These are phyloP conservation scores for Brachyopa scutellaris DNA, from an alignment of 2,888 invertebrate genomes.

Conservation along the genomic window DNA sequence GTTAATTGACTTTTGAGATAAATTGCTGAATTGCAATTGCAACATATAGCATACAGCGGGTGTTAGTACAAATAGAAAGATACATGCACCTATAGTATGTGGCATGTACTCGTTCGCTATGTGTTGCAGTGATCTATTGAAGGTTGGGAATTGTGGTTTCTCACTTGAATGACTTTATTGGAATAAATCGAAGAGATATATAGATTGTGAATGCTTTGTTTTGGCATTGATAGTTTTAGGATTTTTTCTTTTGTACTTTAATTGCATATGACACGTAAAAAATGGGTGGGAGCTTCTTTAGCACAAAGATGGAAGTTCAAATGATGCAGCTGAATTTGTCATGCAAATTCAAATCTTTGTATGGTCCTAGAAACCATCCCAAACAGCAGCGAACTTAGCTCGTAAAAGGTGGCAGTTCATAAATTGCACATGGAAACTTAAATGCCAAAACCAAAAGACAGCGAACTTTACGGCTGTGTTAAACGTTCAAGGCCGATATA, in stretches of 20 bases:
- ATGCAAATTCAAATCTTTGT: too few relatives aligned
- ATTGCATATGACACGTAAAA: slow-evolving; percentile 1
- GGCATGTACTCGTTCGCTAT: slow-evolving; percentile 21
- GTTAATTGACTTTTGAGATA: slow-evolving; percentile 73
- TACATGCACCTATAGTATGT: background rate
- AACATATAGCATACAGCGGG: slow-evolving; percentile 1
- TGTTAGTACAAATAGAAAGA: background rate
- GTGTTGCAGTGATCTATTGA: slow-evolving; percentile 44
- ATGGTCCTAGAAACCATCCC: too few relatives aligned
- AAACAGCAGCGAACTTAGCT: too few relatives aligned
- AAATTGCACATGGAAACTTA: too few relatives aligned
- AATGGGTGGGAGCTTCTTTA: too few relatives aligned
- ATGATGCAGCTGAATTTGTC: too few relatives aligned
- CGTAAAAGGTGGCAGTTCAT: too few relatives aligned
- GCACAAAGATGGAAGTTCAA: too few relatives aligned
- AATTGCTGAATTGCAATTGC: slow-evolving; percentile 67
- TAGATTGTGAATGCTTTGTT: slow-evolving; percentile 19
- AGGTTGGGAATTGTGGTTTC: slow-evolving; percentile 61
- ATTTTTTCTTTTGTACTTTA: background rate
- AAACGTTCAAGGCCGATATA: too few relatives aligned
- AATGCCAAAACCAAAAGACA: too few relatives aligned
- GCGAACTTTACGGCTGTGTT: too few relatives aligned
- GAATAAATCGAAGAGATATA: slow-evolving; percentile 46
- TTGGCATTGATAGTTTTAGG: slow-evolving; percentile 32
- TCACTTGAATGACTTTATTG: slow-evolving; percentile 66